phyloP scores from a whole-genome alignment of 2,888 invertebrate species.

The Drosophila aldrichi region DNA sequence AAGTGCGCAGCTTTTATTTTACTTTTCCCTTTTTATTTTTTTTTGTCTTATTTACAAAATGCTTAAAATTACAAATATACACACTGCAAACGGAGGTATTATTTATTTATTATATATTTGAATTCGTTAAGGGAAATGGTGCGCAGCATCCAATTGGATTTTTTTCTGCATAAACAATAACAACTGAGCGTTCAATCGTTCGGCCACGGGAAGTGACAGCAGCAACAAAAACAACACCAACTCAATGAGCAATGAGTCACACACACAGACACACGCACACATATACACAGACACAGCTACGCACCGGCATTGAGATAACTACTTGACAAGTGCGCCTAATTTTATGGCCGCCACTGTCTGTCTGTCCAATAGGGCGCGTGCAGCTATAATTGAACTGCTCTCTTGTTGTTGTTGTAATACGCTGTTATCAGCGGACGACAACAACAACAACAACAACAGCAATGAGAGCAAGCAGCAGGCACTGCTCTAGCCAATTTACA shows the following conservation, averaged over 20 bases:
- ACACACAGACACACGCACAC: constrained; percentile 3
- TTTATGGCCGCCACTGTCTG: constrained; percentile 63
- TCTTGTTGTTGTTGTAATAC: constrained; percentile 40
- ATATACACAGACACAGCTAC: constrained; percentile 12
- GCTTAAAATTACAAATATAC: constrained; percentile 57
- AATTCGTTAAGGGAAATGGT: constrained; percentile 23
- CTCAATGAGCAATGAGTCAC: constrained; percentile 42
- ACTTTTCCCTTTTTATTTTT: background rate
- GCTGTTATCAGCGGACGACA: constrained; percentile 38
- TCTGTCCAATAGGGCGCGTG: constrained; percentile 60
- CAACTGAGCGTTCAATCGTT: constrained; percentile 48
- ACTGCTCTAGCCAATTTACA: constrained; percentile 67
- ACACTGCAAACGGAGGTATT: constrained; percentile 42
- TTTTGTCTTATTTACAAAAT: constrained; percentile 48
- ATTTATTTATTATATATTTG: constrained; percentile 8
- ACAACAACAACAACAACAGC: background rate
- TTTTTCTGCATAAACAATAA: constrained; percentile 60
- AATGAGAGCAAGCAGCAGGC: constrained; percentile 17
- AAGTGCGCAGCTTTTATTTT: constrained; percentile 28
- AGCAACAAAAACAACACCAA: constrained; percentile 39
- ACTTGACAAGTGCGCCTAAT: constrained; percentile 43
- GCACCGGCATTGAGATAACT: constrained; percentile 58
- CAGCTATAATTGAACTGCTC: constrained; percentile 51
- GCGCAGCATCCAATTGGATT: constrained; percentile 53
- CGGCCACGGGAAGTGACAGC: constrained; percentile 56